Evolutionary conservation across 2,888 invertebrate species (phyloP).

Genomic region (Leucoma salicis): DNA sequence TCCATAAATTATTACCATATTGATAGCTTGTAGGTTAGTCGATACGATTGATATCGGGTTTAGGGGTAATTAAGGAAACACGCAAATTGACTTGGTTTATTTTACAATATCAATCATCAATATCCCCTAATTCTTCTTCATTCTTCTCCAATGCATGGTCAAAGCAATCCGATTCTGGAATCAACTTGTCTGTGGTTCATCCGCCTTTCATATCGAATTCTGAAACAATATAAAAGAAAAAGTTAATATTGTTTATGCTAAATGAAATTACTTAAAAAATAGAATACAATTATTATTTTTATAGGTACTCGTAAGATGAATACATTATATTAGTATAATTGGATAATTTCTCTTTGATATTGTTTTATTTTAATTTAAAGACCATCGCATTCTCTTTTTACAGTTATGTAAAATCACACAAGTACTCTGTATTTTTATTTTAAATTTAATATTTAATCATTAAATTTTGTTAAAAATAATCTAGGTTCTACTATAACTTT

Average conservation of each 20-base stretch:
- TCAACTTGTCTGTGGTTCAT: constrained; percentile 15
- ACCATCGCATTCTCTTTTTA: too few species aligned
- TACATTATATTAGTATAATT: background rate
- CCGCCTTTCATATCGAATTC: constrained; percentile 21
- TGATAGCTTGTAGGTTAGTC: background rate
- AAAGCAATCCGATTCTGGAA: background rate
- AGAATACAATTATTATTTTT: background rate
- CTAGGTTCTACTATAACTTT: too few species aligned
- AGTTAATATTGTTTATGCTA: background rate
- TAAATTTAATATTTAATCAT: too few species aligned
- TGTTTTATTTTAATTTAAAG: background rate
- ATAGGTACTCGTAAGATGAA: background rate
- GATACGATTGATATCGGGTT: too few species aligned
- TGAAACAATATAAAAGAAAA: constrained; percentile 19
- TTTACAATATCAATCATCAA: constrained; percentile 40
- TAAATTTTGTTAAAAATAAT: too few species aligned
- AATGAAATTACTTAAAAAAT: too few species aligned
- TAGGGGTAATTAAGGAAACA: constrained; percentile 56
- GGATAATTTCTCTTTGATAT: background rate
- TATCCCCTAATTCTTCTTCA: background rate
- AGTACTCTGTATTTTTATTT: too few species aligned
- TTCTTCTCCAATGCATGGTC: background rate
- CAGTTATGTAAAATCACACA: too few species aligned
- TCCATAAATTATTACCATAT: background rate
- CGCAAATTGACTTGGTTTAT: constrained; percentile 57